Base-by-base conservation (phyloP, 1,140 invertebrate genomes). In the Drosophila albomicans region DNA sequence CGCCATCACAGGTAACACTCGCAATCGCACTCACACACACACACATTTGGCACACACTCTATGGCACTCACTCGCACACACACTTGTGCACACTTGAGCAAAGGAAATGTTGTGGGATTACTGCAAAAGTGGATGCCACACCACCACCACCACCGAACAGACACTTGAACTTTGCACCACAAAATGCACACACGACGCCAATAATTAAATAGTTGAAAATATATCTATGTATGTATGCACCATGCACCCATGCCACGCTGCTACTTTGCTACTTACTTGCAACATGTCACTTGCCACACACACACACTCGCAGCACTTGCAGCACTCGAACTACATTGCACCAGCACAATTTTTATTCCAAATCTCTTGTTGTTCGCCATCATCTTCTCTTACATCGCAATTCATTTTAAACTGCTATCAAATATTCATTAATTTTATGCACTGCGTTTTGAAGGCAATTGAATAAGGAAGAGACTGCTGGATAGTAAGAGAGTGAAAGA, bases 1-100 rank as follows among this genome's bases (percentile, higher is more conserved):
- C 30, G 85, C 85, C 81, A 89, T 91, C 73, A 87, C 90, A 91
- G 90, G 90, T 91, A 91, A 91, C 71, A 35, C 46, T 38, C 43
- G 32, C 38, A 52, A 46, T 38, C 62, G n/a, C 62, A 43, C 46
- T 52, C 35, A 35, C 48, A 64, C 11, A 49, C 48, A 41, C 30
- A 30, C 52, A 16, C 3, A 11, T 20, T 20, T 20, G 20, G 20
- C 32, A 20, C 25, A 87, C 65, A 28, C 59, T 13, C 59, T 20
- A n/a, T n/a, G 30, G 20, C 28, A 35, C 10, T n/a, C 45, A 48
- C 43, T 7, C 41, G 5, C 28, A 13, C 54, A 41, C 7, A 84
- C 63, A 35, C 35, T 38, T 10, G 3, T 13, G 25, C 20, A 41
- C 30, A 45, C 35, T n/a, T 15, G 32, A 30, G 25, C 11, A 13